Evolutionary conservation across 2,113 vertebrate species (phyloP).

Genomic region (Symphodus melops): DNA sequence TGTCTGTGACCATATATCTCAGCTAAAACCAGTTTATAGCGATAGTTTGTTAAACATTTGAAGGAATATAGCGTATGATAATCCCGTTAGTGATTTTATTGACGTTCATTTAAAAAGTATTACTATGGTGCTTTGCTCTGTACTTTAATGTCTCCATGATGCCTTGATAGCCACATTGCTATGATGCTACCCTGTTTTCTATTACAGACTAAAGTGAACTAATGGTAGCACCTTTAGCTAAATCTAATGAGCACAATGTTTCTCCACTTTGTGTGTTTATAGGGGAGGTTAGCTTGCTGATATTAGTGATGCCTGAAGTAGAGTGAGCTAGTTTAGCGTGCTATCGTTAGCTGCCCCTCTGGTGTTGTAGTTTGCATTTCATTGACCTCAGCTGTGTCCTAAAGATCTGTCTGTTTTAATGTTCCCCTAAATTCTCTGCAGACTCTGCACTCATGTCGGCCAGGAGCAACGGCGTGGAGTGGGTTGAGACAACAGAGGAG

Average conservation of each 20-base stretch:
- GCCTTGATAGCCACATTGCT: conserved; percentile 14
- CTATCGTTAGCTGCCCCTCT: conserved; percentile 7
- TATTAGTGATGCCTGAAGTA: no score
- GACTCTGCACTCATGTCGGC: conserved; percentile 58
- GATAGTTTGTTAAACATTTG: fast-evolving
- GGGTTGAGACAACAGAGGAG: conserved; percentile 72
- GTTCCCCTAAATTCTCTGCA: background rate
- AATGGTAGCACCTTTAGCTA: fast-evolving
- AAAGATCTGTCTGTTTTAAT: background rate
- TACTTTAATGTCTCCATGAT: background rate
- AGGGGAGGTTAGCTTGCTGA: background rate
- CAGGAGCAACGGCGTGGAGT: conserved; percentile 53
- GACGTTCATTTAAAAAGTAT: background rate
- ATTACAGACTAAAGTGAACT: background rate
- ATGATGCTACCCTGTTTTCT: background rate
- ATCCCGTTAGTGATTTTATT: background rate
- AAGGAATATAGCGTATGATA: background rate
- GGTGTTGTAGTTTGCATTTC: background rate
- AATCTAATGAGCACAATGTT: background rate
- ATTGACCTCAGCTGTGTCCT: background rate
- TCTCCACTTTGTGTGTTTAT: background rate
- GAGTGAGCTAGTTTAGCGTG: background rate
- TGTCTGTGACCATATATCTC: background rate
- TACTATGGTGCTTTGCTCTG: background rate
- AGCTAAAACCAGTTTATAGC: background rate